phyloP scores from a whole-genome alignment of 2,113 vertebrate genomes.

The Turdus rufiventris region DNA sequence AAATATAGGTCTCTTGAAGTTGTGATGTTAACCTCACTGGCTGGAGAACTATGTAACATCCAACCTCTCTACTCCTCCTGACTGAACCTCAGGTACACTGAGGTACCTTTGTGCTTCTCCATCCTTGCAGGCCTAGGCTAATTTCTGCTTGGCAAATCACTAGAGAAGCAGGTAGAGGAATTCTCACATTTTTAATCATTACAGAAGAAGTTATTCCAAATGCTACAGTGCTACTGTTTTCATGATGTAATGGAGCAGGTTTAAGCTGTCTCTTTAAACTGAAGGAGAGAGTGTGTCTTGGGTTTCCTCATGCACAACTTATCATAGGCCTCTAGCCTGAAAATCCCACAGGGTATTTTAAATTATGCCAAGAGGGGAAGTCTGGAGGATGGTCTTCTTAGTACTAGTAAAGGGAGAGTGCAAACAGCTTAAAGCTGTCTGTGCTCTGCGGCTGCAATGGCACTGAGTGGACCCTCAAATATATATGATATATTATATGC shows the following conservation, averaged over 20 bases:
- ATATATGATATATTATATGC: not conserved
- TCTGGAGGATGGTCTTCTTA: accelerated
- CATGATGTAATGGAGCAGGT: not conserved
- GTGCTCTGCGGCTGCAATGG: not conserved
- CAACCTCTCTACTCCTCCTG: not conserved
- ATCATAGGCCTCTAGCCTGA: not conserved
- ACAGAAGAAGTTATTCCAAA: not conserved
- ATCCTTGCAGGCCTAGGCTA: not conserved
- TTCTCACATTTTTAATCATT: not conserved
- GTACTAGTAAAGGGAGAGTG: not conserved
- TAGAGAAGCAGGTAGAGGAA: not conserved
- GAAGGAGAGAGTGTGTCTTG: not conserved
- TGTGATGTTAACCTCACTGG: not conserved
- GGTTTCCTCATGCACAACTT: not conserved
- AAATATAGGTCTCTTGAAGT: not conserved
- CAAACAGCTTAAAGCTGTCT: not conserved
- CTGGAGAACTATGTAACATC: not conserved
- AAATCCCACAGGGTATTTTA: not conserved
- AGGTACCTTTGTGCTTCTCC: not conserved
- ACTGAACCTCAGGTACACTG: not conserved
- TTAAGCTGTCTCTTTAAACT: not conserved
- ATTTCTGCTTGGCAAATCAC: not conserved
- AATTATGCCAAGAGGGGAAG: not conserved
- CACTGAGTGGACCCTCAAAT: not conserved
- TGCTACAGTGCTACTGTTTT: not conserved